Conservation (phyloP, 2,888 invertebrate species). For the Strigamia maritima region DNA sequence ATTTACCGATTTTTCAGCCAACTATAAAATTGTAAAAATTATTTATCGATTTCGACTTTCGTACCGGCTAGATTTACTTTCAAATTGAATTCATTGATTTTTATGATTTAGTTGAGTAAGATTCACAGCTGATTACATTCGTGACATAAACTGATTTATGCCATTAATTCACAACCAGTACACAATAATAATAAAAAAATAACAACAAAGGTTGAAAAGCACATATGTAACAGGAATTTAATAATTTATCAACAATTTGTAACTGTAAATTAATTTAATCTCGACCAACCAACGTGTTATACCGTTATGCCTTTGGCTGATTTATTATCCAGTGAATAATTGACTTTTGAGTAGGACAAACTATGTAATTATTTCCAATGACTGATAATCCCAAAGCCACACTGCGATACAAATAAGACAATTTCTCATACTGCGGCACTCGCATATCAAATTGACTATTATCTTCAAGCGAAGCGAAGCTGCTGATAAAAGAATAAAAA, state of each 20-base stretch:
- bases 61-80: background rate
- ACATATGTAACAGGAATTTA: background rate
- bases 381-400: background rate
- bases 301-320: background rate
- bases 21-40: background rate
- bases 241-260: constrained; percentile 18
- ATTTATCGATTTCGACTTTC: background rate
- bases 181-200: background rate
- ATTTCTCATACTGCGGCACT: background rate
- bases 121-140: background rate
- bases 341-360: constrained; percentile 9
- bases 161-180: background rate
- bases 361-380: background rate
- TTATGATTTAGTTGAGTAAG: background rate
- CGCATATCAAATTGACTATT: background rate
- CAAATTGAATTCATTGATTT: constrained; percentile 11
- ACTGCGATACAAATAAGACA: background rate
- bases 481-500: background rate
- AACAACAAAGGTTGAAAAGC: background rate
- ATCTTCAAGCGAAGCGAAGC: background rate
- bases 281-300: background rate
- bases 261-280: constrained; percentile 28
- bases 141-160: background rate
- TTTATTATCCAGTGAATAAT: background rate
- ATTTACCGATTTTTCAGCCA: constrained; percentile 9